Percentiles rank a stretch among this genome's conserved stretches.
These are phyloP conservation scores for Callaeas wilsoni DNA, from an alignment of 2,113 vertebrate genomes.

Conservation along the genomic window DNA sequence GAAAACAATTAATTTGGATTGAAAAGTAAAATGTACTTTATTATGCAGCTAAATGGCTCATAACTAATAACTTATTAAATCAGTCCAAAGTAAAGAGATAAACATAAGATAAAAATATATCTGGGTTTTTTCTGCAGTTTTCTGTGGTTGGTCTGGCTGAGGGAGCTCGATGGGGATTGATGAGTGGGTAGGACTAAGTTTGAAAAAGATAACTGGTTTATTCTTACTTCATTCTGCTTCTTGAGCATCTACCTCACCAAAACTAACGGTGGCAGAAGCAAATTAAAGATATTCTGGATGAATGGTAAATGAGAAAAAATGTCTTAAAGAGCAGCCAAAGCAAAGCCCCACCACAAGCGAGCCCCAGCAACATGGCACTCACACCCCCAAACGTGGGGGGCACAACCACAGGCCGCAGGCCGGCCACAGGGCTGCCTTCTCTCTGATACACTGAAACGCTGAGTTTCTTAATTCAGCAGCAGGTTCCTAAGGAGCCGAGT, in stretches of 20 bases:
- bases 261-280: background rate
- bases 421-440: background rate
- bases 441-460: background rate
- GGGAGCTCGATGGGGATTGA: fast-evolving
- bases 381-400: fast-evolving
- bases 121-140: background rate
- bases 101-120: background rate
- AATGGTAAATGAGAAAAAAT: background rate
- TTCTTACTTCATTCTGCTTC: background rate
- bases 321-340: background rate
- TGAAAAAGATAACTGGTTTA: background rate
- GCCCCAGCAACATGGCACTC: background rate
- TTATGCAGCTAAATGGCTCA: background rate
- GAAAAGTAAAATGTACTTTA: background rate
- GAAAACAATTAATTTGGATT: background rate
- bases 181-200: background rate
- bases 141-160: background rate
- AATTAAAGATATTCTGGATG: background rate
- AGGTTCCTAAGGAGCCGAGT: background rate
- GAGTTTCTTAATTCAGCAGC: background rate
- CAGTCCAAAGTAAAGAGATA: background rate
- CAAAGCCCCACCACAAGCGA: background rate
- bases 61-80: background rate
- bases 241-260: background rate
- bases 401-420: fast-evolving